These are phyloP conservation scores for Resseliella maxima DNA, from an alignment of 2,888 invertebrate genomes.

Conservation along the genomic window DNA sequence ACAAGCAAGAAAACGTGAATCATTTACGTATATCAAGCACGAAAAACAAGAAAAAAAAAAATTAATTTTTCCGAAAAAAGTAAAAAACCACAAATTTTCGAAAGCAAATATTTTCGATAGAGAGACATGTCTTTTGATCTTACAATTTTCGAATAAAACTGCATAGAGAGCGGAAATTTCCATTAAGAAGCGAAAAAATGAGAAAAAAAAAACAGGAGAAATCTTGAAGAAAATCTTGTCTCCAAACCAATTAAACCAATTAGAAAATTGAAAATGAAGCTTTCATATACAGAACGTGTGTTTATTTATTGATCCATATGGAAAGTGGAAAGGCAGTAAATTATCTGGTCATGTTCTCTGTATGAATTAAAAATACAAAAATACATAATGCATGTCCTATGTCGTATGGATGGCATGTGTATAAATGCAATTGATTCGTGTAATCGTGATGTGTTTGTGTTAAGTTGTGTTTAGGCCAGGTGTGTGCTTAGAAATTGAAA, in stretches of 20 bases:
- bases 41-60: too few species aligned
- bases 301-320: neutral
- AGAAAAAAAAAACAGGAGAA: neutral
- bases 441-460: neutral
- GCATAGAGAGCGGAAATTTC: too few species aligned
- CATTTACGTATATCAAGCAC: too few species aligned
- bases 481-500: slow-evolving; percentile 21
- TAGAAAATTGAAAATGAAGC: neutral
- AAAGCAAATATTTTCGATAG: too few species aligned
- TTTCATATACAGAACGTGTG: neutral
- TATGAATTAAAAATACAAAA: neutral
- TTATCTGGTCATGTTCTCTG: neutral
- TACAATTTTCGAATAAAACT: too few species aligned
- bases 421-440: neutral
- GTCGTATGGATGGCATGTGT: slow-evolving; percentile 42
- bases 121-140: too few species aligned
- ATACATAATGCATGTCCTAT: slow-evolving; percentile 5
- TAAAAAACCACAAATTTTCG: too few species aligned
- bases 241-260: too few species aligned
- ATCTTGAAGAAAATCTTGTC: neutral
- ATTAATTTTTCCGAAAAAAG: too few species aligned
- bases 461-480: neutral
- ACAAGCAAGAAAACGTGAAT: too few species aligned
- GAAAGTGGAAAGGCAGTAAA: neutral
- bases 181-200: neutral